Base-by-base conservation (phyloP, 1,140 invertebrate genomes). In the Anastrepha ludens region DNA sequence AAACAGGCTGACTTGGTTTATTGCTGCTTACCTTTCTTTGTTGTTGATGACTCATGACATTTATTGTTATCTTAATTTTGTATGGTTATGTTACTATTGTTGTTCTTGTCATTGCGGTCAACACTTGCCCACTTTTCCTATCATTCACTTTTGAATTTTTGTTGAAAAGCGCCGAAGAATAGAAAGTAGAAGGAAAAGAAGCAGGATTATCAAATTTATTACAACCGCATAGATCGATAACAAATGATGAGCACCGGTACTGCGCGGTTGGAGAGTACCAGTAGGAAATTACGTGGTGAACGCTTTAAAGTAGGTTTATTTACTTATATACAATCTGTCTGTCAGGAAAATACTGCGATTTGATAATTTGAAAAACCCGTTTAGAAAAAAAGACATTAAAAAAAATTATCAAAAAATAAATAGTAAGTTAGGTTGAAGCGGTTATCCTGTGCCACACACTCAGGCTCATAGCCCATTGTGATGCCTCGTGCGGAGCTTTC, bases 181-280 rank as follows among this genome's bases (percentile, higher is more conserved):
- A 67, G n/a, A 67, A 39, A 55, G 6, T 29, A 67, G 20, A 29
- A 67, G 64, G 17, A 29, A 20, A 67, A 20, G 11, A 8, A 29
- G 64, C 7, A 20, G 29, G 29, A 39, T 3, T 13, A 11, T 62
- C 6, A 67, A 67, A 67, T 67, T 67, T 67, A 67, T 67, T 39
- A 67, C 64, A 41, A 3, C 64, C 6, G 64, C 64, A 67, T 20
- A 67, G 64, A 67, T 67, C 64, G 64, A 67, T 67, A 13, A 62
- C 29, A 67, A 67, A 39, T 20, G 5, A 67, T 67, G n/a, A 15
- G 50, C 11, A 55, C 50, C 11, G 50, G 6, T 55, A 11, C 11
- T 55, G 50, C 50, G 50, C 50, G 3, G 50, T 55, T 6, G 50
- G 11, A 55, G 2, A 8, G 11, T 11, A 62, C 15, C 5, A 17